phyloP scores from a whole-genome alignment of 2,797 vertebrate genomes.

The Babyrousa celebensis region DNA sequence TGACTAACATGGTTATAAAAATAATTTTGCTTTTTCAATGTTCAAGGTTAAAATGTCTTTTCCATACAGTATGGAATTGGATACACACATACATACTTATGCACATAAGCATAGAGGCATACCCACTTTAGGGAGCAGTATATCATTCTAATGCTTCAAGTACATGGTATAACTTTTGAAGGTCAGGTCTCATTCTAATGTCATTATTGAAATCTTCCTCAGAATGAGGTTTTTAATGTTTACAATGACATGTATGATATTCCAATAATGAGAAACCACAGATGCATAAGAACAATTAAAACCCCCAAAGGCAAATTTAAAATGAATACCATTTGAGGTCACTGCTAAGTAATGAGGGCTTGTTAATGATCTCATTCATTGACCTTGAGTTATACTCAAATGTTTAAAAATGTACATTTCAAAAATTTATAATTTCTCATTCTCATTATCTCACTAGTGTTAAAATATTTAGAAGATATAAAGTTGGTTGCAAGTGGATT shows the following conservation, averaged over 20 bases:
- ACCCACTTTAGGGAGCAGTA: neutral
- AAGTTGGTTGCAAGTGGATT: conserved; percentile 59
- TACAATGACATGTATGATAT: conserved; percentile 49
- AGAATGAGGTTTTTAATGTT: conserved; percentile 66
- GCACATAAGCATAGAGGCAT: neutral
- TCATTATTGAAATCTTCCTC: conserved; percentile 13
- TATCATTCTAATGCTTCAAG: neutral
- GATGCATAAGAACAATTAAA: conserved; percentile 53
- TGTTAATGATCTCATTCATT: conserved; percentile 68
- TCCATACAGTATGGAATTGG: neutral
- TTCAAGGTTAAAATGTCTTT: conserved; percentile 17
- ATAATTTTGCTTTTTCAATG: neutral
- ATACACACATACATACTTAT: neutral
- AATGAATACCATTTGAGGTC: conserved; percentile 60
- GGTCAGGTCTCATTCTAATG: neutral
- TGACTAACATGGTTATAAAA: neutral
- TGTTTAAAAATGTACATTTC: conserved; percentile 49
- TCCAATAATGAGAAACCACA: conserved; percentile 68
- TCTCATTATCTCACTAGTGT: conserved; percentile 52
- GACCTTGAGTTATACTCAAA: conserved; percentile 48
- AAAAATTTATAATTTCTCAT: conserved; percentile 71
- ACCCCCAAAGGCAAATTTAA: conserved; percentile 60
- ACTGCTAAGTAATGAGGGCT: conserved; percentile 58
- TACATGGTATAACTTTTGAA: neutral
- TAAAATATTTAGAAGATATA: conserved; percentile 70